A percentile compares a stretch with the other conserved stretches of the same genome.
phyloP scores from a whole-genome alignment of 2,888 invertebrate genomes.

The Epirrhoe alternata region DNA sequence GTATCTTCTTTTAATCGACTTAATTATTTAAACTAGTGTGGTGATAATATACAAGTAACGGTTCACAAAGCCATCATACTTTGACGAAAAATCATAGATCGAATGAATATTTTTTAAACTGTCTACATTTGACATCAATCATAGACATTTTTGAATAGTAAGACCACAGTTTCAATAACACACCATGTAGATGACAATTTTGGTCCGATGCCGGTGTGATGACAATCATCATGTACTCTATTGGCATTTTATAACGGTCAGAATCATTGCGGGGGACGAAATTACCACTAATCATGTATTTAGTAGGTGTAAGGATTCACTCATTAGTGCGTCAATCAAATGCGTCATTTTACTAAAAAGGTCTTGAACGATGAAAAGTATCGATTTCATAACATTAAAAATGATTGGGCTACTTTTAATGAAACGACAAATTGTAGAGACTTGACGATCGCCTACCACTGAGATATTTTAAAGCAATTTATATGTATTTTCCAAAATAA shows the following conservation, averaged over 20 bases:
- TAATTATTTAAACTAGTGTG: no score
- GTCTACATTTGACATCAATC: neutral
- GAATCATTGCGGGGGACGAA: conserved; percentile 33
- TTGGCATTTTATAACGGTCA: conserved; percentile 23
- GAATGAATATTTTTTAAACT: no score
- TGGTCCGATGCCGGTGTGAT: neutral
- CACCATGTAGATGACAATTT: neutral
- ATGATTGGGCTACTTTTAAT: conserved; percentile 8
- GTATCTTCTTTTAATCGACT: no score
- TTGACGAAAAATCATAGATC: no score
- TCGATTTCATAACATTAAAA: conserved; percentile 30
- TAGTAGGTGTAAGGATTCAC: conserved; percentile 35
- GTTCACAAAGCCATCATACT: no score
- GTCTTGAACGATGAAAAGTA: conserved; percentile 18
- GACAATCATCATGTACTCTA: neutral
- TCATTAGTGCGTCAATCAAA: conserved; percentile 27
- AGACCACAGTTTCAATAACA: neutral
- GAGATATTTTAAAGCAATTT: no score
- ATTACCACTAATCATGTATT: conserved; percentile 28
- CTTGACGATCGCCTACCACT: no score
- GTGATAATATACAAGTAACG: no score
- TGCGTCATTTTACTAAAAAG: conserved; percentile 36
- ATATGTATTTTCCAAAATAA: no score
- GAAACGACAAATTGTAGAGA: neutral
- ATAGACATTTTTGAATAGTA: neutral